phyloP scores from a whole-genome alignment of 2,888 invertebrate species.

The Drosophila quinaria region DNA sequence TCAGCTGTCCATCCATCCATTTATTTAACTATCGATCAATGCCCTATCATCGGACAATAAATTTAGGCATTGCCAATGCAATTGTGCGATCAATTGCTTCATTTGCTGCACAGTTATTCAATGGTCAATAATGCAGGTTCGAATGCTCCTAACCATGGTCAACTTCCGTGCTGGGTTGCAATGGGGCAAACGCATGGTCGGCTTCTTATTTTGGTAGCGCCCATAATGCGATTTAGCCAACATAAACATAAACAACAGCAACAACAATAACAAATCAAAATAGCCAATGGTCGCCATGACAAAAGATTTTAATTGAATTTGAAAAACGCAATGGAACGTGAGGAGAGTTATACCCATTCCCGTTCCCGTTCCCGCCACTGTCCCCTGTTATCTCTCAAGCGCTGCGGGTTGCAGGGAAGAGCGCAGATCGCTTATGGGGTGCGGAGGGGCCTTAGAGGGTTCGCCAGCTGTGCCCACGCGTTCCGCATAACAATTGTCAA shows the following conservation, averaged over 20 bases:
- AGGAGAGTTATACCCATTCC: conserved; percentile 34
- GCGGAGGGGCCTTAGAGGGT: conserved; percentile 34
- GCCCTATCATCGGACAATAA: conserved; percentile 58
- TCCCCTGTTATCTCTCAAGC: conserved; percentile 5
- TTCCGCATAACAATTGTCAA: conserved; percentile 77
- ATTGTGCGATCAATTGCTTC: conserved; percentile 53
- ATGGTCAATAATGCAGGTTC: conserved; percentile 35
- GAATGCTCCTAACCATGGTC: conserved; percentile 53
- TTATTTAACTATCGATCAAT: conserved; percentile 43
- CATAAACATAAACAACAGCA: conserved; percentile 41
- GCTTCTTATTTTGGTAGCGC: conserved; percentile 40
- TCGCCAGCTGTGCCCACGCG: conserved; percentile 71
- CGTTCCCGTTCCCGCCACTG: too few relatives aligned
- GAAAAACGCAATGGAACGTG: conserved; percentile 76
- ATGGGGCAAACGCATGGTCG: conserved; percentile 59
- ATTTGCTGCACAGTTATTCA: conserved; percentile 46
- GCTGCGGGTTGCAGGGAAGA: conserved; percentile 17
- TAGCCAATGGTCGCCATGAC: conserved; percentile 58
- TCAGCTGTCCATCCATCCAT: conserved; percentile 13
- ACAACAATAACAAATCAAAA: conserved; percentile 56
- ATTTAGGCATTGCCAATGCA: conserved; percentile 36
- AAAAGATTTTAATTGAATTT: conserved; percentile 81
- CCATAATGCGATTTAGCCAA: conserved; percentile 38
- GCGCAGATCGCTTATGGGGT: conserved; percentile 24
- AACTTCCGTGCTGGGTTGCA: conserved; percentile 59